A percentile compares a stretch with the other conserved stretches of the same genome.
phyloP scores from a whole-genome alignment of 1,140 invertebrate species.

The Ostrea denselamellosa region DNA sequence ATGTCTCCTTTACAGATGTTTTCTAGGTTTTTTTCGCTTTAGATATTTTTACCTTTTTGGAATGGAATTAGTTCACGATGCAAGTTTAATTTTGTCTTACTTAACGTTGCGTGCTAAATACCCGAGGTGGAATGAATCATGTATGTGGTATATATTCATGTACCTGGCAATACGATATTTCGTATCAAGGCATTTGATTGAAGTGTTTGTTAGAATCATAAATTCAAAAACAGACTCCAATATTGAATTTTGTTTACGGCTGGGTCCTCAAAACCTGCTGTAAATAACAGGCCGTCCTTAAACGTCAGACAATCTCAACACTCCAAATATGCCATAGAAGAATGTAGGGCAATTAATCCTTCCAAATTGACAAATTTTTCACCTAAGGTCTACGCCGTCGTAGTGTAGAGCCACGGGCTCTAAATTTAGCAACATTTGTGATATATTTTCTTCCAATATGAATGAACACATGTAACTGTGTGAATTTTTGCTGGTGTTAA shows the following conservation, averaged over 20 bases:
- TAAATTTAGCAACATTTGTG: background rate
- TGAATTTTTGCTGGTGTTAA: slow-evolving; percentile 9
- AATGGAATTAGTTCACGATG: no score
- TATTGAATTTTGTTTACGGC: slow-evolving; percentile 1
- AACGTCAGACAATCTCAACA: slow-evolving; percentile 12
- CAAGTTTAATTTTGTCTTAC: no score
- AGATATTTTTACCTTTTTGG: no score
- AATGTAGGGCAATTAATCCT: background rate
- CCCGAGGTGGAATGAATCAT: no score
- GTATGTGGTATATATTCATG: no score
- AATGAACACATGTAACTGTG: background rate
- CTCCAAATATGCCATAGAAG: background rate
- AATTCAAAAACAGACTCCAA: slow-evolving; percentile 26
- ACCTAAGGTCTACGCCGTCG: background rate
- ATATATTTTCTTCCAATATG: background rate
- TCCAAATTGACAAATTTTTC: background rate
- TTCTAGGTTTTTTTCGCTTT: no score
- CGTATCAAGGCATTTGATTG: no score
- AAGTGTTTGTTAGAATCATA: background rate
- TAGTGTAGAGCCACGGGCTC: background rate
- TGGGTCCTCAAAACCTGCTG: background rate
- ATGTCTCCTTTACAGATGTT: no score
- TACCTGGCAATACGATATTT: no score
- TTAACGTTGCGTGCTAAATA: no score
- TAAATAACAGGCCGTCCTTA: background rate